phyloP scores from a whole-genome alignment of 2,888 invertebrate species.

The Sturmia bella region DNA sequence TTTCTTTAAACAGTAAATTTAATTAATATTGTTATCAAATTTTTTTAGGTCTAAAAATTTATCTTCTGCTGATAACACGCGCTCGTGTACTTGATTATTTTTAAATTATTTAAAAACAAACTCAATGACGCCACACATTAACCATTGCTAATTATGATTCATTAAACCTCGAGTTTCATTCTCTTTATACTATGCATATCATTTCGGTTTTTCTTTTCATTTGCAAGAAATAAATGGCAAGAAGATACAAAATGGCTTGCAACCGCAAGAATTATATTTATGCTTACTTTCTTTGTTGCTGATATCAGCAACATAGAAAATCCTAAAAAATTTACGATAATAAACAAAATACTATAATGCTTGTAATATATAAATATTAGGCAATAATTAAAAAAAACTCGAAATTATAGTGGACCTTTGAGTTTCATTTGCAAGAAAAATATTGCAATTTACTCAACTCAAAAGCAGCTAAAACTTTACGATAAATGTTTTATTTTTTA shows the following conservation, averaged over 20 bases:
- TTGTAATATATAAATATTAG: too few relatives aligned
- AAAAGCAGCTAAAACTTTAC: too few relatives aligned
- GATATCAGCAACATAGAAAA: constrained; percentile 53
- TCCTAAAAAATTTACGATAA: constrained; percentile 49
- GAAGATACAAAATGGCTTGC: too few relatives aligned
- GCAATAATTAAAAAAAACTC: too few relatives aligned
- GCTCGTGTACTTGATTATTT: constrained; percentile 55
- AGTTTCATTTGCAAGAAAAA: too few relatives aligned
- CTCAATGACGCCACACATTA: constrained; percentile 3
- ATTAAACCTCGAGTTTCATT: constrained; percentile 42
- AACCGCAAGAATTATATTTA: constrained; percentile 1
- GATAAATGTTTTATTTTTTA: too few relatives aligned
- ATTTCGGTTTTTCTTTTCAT: not conserved
- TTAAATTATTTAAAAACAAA: constrained; percentile 30
- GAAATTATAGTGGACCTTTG: too few relatives aligned
- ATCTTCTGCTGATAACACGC: constrained; percentile 56
- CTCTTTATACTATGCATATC: constrained; percentile 17
- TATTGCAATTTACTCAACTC: too few relatives aligned
- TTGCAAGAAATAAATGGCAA: constrained; percentile 20
- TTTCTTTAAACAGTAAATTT: constrained; percentile 21
- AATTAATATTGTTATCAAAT: constrained; percentile 41
- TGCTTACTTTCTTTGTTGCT: constrained; percentile 18
- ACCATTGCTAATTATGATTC: constrained; percentile 51
- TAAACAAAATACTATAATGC: too few relatives aligned
- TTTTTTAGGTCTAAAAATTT: constrained; percentile 53